phyloP scores from a whole-genome alignment of 2,113 vertebrate genomes.

The Neotragus pygmaeus region DNA sequence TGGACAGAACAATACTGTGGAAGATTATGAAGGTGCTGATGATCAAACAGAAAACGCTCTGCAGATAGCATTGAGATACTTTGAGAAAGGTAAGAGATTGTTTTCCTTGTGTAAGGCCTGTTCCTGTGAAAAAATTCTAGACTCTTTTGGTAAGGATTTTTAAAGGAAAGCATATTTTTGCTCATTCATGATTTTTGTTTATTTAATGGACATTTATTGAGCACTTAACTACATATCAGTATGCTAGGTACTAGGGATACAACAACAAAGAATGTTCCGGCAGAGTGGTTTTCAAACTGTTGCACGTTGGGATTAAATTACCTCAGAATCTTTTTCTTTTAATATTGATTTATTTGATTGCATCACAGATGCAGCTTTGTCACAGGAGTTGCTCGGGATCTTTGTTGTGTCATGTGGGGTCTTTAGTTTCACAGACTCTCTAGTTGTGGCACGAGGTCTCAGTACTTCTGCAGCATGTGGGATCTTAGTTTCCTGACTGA shows the following conservation, averaged over 20 bases:
- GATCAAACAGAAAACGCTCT: constrained; percentile 58
- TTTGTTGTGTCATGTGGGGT: neutral
- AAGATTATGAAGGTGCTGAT: neutral
- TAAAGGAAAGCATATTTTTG: neutral
- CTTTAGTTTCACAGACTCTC: neutral
- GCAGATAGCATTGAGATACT: constrained; percentile 76
- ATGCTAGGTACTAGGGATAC: neutral
- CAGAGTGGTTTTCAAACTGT: neutral
- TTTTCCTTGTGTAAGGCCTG: constrained; percentile 62
- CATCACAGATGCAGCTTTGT: neutral
- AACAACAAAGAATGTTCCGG: neutral
- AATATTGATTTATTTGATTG: neutral
- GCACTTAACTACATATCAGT: neutral
- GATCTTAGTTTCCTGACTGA: neutral
- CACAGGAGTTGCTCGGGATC: neutral
- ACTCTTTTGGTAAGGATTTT: neutral
- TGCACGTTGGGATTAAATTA: neutral
- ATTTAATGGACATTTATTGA: constrained; percentile 10
- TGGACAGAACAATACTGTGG: neutral
- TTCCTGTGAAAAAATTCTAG: neutral
- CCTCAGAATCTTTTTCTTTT: neutral
- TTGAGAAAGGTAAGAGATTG: constrained; percentile 82
- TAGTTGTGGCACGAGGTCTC: neutral
- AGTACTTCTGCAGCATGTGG: neutral
- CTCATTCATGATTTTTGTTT: neutral